Base-by-base conservation (phyloP, 2,888 invertebrate genomes). In the Actias luna region DNA sequence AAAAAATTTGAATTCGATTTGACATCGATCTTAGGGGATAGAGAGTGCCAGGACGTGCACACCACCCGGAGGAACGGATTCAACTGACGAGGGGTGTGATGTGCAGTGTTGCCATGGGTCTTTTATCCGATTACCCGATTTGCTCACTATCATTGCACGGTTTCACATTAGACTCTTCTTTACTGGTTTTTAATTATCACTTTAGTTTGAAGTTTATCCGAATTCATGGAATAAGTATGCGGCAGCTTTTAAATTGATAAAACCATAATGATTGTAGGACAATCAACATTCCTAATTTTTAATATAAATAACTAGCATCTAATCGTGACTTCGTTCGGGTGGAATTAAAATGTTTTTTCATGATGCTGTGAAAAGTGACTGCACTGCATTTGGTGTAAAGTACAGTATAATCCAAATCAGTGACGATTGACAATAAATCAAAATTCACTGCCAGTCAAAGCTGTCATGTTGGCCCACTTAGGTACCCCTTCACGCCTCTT, bases 21-120 rank as follows among this genome's bases (percentile, higher is more conserved):
- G 69, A 74, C 78, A 77, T 76, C 78, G 80, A 76, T 77, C 70
- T 69, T 69, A 71, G 70, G 64, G 65, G 65, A 64, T 65, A 67
- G 64, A 61, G 60, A 5, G 29, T 62, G 66, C 62, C 61, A 64
- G 61, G 65, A 72, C 89, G 88, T 85, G 85, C 82, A 78, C 68
- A 69, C 78, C 16, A 67, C 66, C 58, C 71, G 71, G 67, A 66
- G 63, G 73, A 66, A 64, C 60, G 65, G 66, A 67, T 63, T 70
- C 64, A 68, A 87, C 87, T 87, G 87, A 74, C 63, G 67, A 77
- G 75, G 46, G 74, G 79, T 77, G 76, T 69, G 75, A 73, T 78
- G 62, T 50, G 2, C 12, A 2, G 12, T 50, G 25, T 50, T 50
- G 22, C 46, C 46, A 50, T 8, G 25, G 12, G 2, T 50, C 14